phyloP scores from a whole-genome alignment of 2,113 vertebrate species.

The Pogona vitticeps region DNA sequence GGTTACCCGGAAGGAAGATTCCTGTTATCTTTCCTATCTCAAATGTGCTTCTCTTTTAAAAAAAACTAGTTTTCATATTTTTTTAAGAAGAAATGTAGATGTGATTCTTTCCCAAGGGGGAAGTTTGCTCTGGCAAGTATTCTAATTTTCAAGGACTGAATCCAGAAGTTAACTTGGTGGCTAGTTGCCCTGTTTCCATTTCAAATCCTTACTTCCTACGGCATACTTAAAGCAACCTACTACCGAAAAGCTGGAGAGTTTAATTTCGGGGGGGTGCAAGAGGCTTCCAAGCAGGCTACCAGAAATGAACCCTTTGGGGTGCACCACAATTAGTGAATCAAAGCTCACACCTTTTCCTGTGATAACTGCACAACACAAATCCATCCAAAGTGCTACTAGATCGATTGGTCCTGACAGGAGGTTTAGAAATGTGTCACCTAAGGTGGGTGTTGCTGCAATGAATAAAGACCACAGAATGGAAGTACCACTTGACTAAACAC shows the following conservation, averaged over 20 bases:
- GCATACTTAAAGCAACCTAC: not conserved
- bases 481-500: not conserved
- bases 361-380: not conserved
- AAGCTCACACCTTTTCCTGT: not conserved
- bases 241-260: not conserved
- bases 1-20: too few species aligned
- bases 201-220: too few species aligned
- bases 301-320: not conserved
- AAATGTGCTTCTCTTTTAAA: too few species aligned
- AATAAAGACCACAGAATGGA: constrained; percentile 8
- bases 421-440: not conserved
- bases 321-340: not conserved
- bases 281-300: not conserved
- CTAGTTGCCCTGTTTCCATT: too few species aligned
- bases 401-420: too few species aligned
- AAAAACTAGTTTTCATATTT: too few species aligned
- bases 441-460: not conserved
- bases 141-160: too few species aligned
- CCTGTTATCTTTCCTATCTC: too few species aligned
- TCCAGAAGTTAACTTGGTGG: too few species aligned
- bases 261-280: not conserved
- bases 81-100: too few species aligned
- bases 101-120: too few species aligned
- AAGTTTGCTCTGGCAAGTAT: too few species aligned
- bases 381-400: not conserved